A percentile compares a stretch with the other conserved stretches of the same genome.
Evolutionary conservation across 2,113 vertebrate genomes (phyloP).

Genomic region (Oryzias curvinotus): DNA sequence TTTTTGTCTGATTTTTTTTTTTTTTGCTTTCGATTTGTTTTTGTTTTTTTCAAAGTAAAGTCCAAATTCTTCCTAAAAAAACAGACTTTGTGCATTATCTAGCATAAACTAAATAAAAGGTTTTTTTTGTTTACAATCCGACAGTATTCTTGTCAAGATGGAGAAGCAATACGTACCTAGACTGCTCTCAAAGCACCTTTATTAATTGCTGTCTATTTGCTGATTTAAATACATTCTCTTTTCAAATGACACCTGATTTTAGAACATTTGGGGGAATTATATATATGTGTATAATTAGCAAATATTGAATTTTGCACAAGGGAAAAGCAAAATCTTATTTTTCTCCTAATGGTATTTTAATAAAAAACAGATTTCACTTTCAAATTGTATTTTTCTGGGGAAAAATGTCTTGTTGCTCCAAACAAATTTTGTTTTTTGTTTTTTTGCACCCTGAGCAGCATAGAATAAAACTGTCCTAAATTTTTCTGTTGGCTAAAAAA

Average conservation of each 20-base stretch:
- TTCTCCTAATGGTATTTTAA: conserved; percentile 62
- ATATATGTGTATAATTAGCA: conserved; percentile 33
- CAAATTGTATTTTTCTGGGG: conserved; percentile 39
- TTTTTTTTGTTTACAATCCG: conserved; percentile 58
- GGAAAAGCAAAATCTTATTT: conserved; percentile 34
- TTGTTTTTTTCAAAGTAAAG: conserved; percentile 16
- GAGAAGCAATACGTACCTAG: conserved; percentile 63
- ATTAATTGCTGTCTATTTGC: conserved; percentile 28
- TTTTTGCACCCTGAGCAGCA: too few relatives aligned
- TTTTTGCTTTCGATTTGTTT: conserved; percentile 11
- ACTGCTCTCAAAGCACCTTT: conserved; percentile 35
- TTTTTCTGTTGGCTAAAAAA: too few relatives aligned
- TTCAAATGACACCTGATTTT: conserved; percentile 5
- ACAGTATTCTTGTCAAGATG: conserved; percentile 44
- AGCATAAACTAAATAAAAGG: conserved; percentile 26
- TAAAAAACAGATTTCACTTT: conserved; percentile 47
- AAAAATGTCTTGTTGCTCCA: conserved; percentile 24
- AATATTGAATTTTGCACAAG: conserved; percentile 54
- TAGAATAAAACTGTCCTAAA: too few relatives aligned
- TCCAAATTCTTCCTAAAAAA: conserved; percentile 39
- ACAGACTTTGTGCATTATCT: not conserved
- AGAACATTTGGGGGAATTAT: conserved; percentile 5
- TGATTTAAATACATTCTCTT: conserved; percentile 6
- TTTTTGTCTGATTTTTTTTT: conserved; percentile 32
- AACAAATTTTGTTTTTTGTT: not conserved